phyloP scores from a whole-genome alignment of 2,113 vertebrate genomes.

The Oncorhynchus mykiss region DNA sequence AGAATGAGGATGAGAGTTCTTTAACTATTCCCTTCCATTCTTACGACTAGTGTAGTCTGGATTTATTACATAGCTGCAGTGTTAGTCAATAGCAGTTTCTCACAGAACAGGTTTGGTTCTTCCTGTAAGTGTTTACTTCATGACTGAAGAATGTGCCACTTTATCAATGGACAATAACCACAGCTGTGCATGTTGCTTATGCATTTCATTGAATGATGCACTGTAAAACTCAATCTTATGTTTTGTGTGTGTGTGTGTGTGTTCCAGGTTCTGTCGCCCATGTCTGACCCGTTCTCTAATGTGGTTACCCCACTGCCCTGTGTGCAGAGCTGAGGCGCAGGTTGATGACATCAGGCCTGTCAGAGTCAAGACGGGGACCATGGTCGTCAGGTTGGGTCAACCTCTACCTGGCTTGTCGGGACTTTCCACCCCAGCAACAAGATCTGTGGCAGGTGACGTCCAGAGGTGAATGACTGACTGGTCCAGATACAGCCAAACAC shows the following conservation, averaged over 20 bases:
- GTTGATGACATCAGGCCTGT: background rate
- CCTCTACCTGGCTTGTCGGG: background rate
- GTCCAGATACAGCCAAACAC: too few relatives aligned
- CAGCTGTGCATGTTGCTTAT: background rate
- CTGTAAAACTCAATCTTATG: background rate
- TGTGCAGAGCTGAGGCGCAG: background rate
- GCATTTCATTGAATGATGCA: background rate
- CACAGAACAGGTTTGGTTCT: background rate
- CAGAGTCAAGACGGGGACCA: too few relatives aligned
- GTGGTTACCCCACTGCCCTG: background rate
- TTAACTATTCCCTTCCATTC: too few relatives aligned
- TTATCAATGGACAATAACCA: too few relatives aligned
- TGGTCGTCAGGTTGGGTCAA: background rate
- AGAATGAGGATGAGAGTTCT: too few relatives aligned
- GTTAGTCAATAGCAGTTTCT: background rate
- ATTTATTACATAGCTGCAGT: background rate
- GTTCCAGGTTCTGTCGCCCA: slow-evolving; percentile 8
- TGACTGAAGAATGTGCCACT: background rate
- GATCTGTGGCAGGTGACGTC: background rate
- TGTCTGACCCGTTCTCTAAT: slow-evolving; percentile 9
- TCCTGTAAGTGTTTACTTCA: background rate
- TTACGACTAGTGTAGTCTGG: too few relatives aligned
- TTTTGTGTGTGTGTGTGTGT: background rate
- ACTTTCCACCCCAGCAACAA: background rate
- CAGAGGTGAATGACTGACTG: background rate